phyloP scores from a whole-genome alignment of 2,888 invertebrate genomes.

The Lepidochrysops patricia region DNA sequence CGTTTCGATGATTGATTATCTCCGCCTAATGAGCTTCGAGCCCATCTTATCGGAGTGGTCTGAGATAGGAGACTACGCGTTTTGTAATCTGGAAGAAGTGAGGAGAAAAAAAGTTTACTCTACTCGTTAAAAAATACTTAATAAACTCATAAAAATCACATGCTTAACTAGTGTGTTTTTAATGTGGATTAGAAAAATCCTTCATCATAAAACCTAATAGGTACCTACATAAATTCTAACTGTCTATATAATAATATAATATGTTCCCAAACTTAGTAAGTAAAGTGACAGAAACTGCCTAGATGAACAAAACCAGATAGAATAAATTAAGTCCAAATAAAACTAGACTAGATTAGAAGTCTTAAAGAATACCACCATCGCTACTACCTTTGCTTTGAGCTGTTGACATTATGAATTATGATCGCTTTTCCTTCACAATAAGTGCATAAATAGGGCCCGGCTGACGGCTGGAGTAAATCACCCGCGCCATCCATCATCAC shows the following conservation, averaged over 20 bases:
- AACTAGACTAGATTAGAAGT: not conserved
- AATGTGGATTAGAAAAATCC: too few relatives aligned
- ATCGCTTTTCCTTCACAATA: constrained; percentile 65
- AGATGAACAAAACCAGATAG: too few relatives aligned
- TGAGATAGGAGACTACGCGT: constrained; percentile 25
- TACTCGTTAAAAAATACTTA: too few relatives aligned
- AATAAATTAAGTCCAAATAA: too few relatives aligned
- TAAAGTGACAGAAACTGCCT: too few relatives aligned
- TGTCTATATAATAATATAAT: too few relatives aligned
- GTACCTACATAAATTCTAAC: too few relatives aligned
- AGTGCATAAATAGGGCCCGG: constrained; percentile 65
- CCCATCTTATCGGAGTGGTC: constrained; percentile 35
- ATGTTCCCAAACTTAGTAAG: too few relatives aligned
- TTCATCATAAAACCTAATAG: too few relatives aligned
- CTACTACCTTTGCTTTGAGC: constrained; percentile 25
- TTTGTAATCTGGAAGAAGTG: not conserved
- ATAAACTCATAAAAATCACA: too few relatives aligned
- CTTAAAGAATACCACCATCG: constrained; percentile 17
- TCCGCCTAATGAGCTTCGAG: constrained; percentile 60
- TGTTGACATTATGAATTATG: constrained; percentile 58
- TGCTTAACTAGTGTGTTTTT: too few relatives aligned
- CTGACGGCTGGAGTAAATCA: constrained; percentile 46
- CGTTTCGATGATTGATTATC: constrained; percentile 69
- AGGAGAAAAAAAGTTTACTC: too few relatives aligned
- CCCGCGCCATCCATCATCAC: constrained; percentile 43